Percentiles rank a stretch among this genome's conserved stretches.
Evolutionary conservation across 2,888 invertebrate species (phyloP).

Genomic region (Spodoptera picta): DNA sequence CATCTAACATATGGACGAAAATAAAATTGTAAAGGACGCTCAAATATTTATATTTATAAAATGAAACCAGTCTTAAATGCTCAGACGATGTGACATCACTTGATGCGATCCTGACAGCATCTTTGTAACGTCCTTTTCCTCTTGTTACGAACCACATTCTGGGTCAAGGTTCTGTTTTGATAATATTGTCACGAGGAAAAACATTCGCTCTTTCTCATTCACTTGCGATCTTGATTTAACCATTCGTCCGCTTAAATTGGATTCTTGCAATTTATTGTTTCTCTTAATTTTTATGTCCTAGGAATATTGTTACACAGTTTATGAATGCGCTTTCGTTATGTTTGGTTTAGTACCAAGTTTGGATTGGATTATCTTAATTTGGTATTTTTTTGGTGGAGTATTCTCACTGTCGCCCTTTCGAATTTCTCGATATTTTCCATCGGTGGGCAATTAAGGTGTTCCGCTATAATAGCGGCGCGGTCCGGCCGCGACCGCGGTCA

Average conservation of each 20-base stretch:
- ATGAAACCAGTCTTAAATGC: slow-evolving; percentile 54
- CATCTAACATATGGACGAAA: neutral
- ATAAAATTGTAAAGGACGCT: slow-evolving; percentile 23
- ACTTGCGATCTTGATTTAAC: slow-evolving; percentile 26
- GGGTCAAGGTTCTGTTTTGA: slow-evolving; percentile 85
- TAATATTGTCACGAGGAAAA: slow-evolving; percentile 71
- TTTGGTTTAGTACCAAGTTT: neutral
- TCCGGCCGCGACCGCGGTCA: slow-evolving; percentile 76
- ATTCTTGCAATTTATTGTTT: slow-evolving; percentile 8
- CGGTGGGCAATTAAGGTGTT: slow-evolving; percentile 71
- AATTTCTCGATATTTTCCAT: slow-evolving; percentile 46
- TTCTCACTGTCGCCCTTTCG: slow-evolving; percentile 28
- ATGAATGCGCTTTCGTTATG: neutral
- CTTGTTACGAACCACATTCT: slow-evolving; percentile 69
- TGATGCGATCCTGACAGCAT: slow-evolving; percentile 51
- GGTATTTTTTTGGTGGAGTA: slow-evolving; percentile 8
- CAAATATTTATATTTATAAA: slow-evolving; percentile 37
- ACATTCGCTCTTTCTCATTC: slow-evolving; percentile 61
- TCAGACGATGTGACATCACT: slow-evolving; percentile 52
- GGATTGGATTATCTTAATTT: neutral
- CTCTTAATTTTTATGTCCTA: neutral
- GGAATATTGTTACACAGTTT: neutral
- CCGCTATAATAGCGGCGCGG: slow-evolving; percentile 68
- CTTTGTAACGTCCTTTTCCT: slow-evolving; percentile 70
- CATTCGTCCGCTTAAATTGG: slow-evolving; percentile 17